Evolutionary conservation across 2,113 vertebrate species (phyloP).

Genomic region (Ctenomys sociabilis): DNA sequence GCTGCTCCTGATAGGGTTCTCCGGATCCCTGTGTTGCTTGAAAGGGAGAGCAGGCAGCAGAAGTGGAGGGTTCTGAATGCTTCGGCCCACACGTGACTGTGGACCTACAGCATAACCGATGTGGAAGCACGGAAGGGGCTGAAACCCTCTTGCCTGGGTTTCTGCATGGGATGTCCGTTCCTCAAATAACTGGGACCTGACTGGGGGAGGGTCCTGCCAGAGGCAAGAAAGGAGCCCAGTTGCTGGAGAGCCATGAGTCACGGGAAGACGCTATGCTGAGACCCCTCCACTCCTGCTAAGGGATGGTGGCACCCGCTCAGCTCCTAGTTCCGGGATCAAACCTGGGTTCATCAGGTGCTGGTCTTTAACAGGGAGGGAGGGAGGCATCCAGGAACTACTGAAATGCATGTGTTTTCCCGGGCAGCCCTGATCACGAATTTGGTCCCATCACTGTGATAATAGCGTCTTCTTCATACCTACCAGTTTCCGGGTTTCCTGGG

Average conservation of each 20-base stretch:
- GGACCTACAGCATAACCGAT: neutral
- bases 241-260: neutral
- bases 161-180: neutral
- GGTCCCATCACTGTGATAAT: neutral
- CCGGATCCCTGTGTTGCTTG: neutral
- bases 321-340: neutral
- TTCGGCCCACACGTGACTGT: neutral
- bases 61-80: fast-evolving
- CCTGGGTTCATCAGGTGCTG: neutral
- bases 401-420: neutral
- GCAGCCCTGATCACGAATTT: neutral
- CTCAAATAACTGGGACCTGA: neutral
- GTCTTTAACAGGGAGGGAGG: neutral
- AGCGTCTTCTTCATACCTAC: neutral
- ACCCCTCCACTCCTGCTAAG: neutral
- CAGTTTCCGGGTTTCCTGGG: neutral
- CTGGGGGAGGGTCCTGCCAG: neutral
- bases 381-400: neutral
- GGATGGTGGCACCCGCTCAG: neutral
- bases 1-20: neutral
- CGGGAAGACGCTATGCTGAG: neutral
- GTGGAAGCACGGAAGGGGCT: neutral
- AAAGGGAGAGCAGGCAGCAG: neutral
- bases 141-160: neutral
- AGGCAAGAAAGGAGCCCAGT: neutral